Base-by-base conservation (phyloP, 2,113 vertebrate species). In the Dascyllus trimaculatus region DNA sequence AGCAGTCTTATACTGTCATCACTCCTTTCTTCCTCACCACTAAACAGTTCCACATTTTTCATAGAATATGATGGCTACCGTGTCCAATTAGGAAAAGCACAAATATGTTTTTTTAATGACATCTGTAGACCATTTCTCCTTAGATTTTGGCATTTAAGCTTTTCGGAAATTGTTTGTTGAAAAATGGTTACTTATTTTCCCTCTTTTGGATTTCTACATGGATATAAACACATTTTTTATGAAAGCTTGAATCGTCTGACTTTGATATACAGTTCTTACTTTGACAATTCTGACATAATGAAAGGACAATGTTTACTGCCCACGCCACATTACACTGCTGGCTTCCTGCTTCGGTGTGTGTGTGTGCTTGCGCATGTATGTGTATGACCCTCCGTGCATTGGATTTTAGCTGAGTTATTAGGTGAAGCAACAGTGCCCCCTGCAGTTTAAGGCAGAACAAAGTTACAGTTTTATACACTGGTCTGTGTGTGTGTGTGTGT, bases 341-440 rank as follows among this genome's bases (percentile, higher is more conserved):
- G 45, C 72, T 65, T 73, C 21, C 48, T 51, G 29, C 60, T 54
- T 62, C 15, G 24, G 45, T 64, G 57, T 71, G 54, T 72, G 54
- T 60, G 19, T 69, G 49, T 67, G 25, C 26, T 6, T 35, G 21
- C 53, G 45, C 59, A 52, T 71, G 54, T 72, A 49, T 60, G 19
- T 69, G 49, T 67, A 22, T 26, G 38, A 13, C 15, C 25, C 29
- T 48, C 29, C 53, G 25, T 13, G 7, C 32, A 7, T 48, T 57
- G 32, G 32, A 35, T 35, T 35, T 18, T 1, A 10, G 21, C 25
- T 67, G 14, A 56, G 40, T 52, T 51, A 22, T 54, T 82, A 49
- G 17, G 11, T 80, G 54, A 48, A 24, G 48, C 86, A 82, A 88
- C 76, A 88, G 68, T 78, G 82, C 82, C 86, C 82, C 82, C 82